phyloP scores from a whole-genome alignment of 2,113 vertebrate species.

The Arenaria interpres region DNA sequence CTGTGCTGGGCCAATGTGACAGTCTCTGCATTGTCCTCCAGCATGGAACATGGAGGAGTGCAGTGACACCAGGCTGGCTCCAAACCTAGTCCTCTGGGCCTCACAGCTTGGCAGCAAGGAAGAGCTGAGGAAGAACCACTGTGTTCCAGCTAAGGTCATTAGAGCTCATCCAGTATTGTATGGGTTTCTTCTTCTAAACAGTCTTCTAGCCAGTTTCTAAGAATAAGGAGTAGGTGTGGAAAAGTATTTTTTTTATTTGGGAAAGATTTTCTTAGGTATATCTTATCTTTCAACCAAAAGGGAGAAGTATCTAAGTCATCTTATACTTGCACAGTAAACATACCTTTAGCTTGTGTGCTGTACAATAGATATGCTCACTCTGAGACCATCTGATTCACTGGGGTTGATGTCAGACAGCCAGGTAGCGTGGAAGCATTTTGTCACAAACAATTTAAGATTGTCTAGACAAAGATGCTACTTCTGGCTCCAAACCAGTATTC shows the following conservation, averaged over 20 bases:
- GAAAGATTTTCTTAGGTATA: background rate
- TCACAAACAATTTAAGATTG: background rate
- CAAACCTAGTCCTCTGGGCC: background rate
- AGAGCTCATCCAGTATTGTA: background rate
- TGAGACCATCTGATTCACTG: background rate
- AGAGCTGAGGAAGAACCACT: background rate
- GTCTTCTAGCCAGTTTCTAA: background rate
- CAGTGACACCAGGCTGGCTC: background rate
- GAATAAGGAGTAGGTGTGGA: background rate
- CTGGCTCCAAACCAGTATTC: background rate
- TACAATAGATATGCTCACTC: background rate
- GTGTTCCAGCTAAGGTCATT: background rate
- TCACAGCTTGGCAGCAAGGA: background rate
- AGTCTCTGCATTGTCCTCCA: background rate
- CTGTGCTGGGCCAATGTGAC: background rate
- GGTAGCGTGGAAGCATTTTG: background rate
- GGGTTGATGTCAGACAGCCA: background rate
- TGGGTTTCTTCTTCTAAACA: background rate
- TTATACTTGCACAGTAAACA: background rate
- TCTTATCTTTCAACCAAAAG: background rate
- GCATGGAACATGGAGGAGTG: background rate
- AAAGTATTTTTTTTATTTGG: background rate
- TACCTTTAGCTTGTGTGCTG: accelerated
- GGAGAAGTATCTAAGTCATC: background rate
- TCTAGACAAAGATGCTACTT: background rate